Conservation (phyloP, 2,888 invertebrate species). For the Mystacides longicornis region DNA sequence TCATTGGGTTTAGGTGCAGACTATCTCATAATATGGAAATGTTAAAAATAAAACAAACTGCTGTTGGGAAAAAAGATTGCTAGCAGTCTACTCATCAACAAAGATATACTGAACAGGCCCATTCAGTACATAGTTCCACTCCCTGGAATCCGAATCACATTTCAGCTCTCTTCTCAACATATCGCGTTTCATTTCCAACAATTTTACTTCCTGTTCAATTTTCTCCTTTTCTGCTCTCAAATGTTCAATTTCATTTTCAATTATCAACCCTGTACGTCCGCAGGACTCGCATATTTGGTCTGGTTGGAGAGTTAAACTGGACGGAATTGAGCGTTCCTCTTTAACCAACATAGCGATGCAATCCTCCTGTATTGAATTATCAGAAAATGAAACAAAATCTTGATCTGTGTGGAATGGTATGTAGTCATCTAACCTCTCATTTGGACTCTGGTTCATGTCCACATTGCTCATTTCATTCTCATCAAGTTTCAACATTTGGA, state of each 20-base stretch:
- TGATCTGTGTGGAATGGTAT: conserved; percentile 8
- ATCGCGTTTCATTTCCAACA: conserved; percentile 34
- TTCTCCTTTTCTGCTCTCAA: conserved; percentile 33
- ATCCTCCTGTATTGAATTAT: conserved; percentile 3
- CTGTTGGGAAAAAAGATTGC: too few relatives aligned
- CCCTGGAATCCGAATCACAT: background rate
- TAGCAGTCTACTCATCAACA: background rate
- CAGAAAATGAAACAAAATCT: conserved; percentile 10
- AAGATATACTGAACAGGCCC: background rate
- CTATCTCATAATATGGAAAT: too few relatives aligned
- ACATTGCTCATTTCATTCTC: conserved; percentile 19
- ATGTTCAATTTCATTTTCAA: conserved; percentile 34
- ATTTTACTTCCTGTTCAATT: conserved; percentile 33
- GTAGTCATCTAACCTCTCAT: conserved; percentile 8
- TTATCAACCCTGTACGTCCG: conserved; percentile 9
- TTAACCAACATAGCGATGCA: conserved; percentile 3
- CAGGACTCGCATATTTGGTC: conserved; percentile 11
- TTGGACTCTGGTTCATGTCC: conserved; percentile 1
- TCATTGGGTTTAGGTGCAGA: too few relatives aligned
- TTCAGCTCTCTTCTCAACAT: conserved; percentile 15
- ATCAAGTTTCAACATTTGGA: conserved; percentile 32
- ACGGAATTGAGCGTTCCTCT: background rate
- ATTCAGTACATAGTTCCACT: background rate
- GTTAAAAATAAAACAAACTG: too few relatives aligned
- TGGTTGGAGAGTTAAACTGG: background rate